These are phyloP conservation scores for Polymixis flavicincta DNA, from an alignment of 2,888 invertebrate species.

Conservation along the genomic window DNA sequence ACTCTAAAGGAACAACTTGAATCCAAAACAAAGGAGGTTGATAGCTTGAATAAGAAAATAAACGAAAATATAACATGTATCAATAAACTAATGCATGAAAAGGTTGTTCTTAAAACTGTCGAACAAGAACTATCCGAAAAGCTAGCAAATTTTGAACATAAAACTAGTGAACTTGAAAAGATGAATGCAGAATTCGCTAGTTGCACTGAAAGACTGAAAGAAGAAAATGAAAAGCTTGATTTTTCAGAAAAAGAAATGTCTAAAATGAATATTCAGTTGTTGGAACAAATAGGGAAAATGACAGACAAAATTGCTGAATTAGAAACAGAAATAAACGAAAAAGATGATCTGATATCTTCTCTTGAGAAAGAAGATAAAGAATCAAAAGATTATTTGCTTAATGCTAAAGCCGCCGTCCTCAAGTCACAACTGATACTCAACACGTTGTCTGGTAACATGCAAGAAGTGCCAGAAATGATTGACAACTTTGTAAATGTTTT, in stretches of 20 bases:
- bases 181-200: slow-evolving; percentile 60
- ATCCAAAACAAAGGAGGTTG: slow-evolving; percentile 69
- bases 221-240: slow-evolving; percentile 68
- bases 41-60: slow-evolving; percentile 66
- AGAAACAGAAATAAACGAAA: slow-evolving; percentile 69
- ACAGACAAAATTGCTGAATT: slow-evolving; percentile 65
- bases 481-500: slow-evolving; percentile 73
- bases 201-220: slow-evolving; percentile 67
- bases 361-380: slow-evolving; percentile 67
- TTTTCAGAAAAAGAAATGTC: slow-evolving; percentile 59
- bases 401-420: slow-evolving; percentile 69
- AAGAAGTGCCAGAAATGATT: slow-evolving; percentile 72
- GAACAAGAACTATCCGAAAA: slow-evolving; percentile 71
- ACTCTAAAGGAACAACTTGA: slow-evolving; percentile 66
- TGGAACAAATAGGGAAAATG: slow-evolving; percentile 66
- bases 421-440: slow-evolving; percentile 73
- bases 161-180: slow-evolving; percentile 65
- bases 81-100: slow-evolving; percentile 71
- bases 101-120: slow-evolving; percentile 62
- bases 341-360: slow-evolving; percentile 70
- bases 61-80: slow-evolving; percentile 71
- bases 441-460: slow-evolving; percentile 72
- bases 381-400: slow-evolving; percentile 69
- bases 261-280: slow-evolving; percentile 65
- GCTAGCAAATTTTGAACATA: slow-evolving; percentile 63